Conservation (phyloP, 2,113 vertebrate genomes). For the Platichthys flesus region DNA sequence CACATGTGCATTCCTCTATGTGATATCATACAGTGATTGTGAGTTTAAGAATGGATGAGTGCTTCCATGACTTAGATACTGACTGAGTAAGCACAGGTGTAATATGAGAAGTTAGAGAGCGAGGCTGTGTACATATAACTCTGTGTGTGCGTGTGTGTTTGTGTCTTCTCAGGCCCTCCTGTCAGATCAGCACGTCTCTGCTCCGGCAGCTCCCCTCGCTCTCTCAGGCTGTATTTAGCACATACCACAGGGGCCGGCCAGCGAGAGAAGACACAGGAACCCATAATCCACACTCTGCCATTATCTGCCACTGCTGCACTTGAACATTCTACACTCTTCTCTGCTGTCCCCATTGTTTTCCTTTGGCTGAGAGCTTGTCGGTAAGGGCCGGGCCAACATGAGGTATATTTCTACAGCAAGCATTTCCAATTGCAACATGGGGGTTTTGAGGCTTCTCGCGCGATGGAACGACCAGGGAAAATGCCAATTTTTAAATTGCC, state of each 20-base stretch:
- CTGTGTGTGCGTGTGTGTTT: conserved; percentile 7
- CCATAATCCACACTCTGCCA: conserved; percentile 56
- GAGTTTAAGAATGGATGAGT: too few species aligned
- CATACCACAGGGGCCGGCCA: conserved; percentile 51
- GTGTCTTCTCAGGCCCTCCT: conserved; percentile 31
- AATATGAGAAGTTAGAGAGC: not conserved
- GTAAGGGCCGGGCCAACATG: conserved; percentile 20
- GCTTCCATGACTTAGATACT: too few species aligned
- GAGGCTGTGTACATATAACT: not conserved
- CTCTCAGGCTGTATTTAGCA: conserved; percentile 69
- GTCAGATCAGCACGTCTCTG: conserved; percentile 53
- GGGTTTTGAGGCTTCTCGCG: conserved; percentile 43
- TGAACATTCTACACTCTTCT: conserved; percentile 32
- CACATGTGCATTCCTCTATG: too few species aligned
- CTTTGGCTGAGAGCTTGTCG: conserved; percentile 27
- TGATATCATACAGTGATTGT: too few species aligned
- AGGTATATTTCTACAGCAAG: conserved; percentile 9
- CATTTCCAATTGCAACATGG: conserved; percentile 60
- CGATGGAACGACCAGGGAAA: conserved; percentile 17
- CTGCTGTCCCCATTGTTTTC: conserved; percentile 54
- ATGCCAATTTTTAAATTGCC: conserved; percentile 54
- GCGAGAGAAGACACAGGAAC: conserved; percentile 51
- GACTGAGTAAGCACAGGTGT: not conserved
- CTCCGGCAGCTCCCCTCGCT: conserved; percentile 25
- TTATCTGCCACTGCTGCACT: conserved; percentile 26